Evolutionary conservation across 2,797 vertebrate species (phyloP), one percentile per base, ranked within the genome.

Genomic region (Liasis olivaceus): DNA sequence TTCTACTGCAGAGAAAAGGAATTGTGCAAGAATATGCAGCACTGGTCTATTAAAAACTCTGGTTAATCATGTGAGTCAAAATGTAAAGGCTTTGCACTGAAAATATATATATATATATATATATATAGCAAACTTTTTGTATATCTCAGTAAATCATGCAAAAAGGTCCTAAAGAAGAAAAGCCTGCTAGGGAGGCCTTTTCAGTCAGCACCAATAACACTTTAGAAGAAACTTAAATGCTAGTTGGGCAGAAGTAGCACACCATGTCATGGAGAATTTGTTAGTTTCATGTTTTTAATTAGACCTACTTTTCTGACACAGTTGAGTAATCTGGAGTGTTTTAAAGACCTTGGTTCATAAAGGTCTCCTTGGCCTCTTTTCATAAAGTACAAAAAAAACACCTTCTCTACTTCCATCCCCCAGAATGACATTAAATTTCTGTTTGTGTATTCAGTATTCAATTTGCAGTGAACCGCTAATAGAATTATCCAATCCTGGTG

Each of bases 401-500:
- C 28, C 28, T 85, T 89, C 12, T 90, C 24, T 47, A 24, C 47
- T 72, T 26, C 20, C 26, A n/a, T 91, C 0, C 0, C 1, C 0
- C 77, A 12, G 20, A 36, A 5, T 93, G 60, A 6, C 87, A 90
- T 64, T 95, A 91, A 96, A 95, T 94, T 94, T 60, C 24, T 2
- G 92, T 90, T 94, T 85, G 92, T 96, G 58, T 96, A 17, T 97
- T 88, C 95, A 99, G 99, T 99, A 98, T 96, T 99, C 99, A 93
- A 98, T 99, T 95, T 99, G 99, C 95, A 98, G 98, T 3, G 99
- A 99, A 88, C 99, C 99, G 63, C 97, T 99, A 94, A 99, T 99
- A 93, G 99, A 99, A 96, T 97, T 99, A 93, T 98, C 98, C 93
- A 99, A 99, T 95, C 99, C 99, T 0, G 99, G 99, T 1, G 99